Conservation (phyloP, 2,113 vertebrate genomes). For the Muscicapa adusta region DNA sequence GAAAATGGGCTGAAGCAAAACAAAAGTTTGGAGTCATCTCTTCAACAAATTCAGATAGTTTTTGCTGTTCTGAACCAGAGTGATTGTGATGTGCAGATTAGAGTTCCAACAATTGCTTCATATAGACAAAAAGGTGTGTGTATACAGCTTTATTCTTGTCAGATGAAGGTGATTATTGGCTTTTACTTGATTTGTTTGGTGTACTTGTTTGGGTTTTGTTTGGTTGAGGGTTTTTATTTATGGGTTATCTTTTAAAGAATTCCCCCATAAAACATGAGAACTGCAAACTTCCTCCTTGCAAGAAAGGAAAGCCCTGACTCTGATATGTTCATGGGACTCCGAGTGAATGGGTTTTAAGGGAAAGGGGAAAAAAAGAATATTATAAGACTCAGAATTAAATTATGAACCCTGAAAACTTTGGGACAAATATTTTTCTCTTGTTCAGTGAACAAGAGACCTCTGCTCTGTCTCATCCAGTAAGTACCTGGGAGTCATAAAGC, state of each 20-base stretch:
- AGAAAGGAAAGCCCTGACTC: neutral
- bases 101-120: neutral
- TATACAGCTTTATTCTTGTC: neutral
- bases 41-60: neutral
- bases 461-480: neutral
- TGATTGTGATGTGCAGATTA: neutral
- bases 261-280: neutral
- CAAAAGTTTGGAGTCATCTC: neutral
- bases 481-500: neutral
- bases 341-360: neutral
- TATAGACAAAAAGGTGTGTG: neutral
- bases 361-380: neutral
- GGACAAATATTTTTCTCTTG: neutral
- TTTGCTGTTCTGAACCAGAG: neutral
- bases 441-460: neutral
- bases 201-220: neutral
- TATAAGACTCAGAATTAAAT: neutral
- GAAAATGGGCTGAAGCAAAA: neutral
- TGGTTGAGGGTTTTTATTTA: fast-evolving
- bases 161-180: neutral
- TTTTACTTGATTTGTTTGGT: neutral
- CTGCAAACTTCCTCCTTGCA: neutral
- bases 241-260: neutral
- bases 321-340: neutral
- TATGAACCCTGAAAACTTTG: neutral